These are phyloP conservation scores for Thaleichthys pacificus DNA, from an alignment of 2,797 vertebrate genomes.

Conservation along the genomic window DNA sequence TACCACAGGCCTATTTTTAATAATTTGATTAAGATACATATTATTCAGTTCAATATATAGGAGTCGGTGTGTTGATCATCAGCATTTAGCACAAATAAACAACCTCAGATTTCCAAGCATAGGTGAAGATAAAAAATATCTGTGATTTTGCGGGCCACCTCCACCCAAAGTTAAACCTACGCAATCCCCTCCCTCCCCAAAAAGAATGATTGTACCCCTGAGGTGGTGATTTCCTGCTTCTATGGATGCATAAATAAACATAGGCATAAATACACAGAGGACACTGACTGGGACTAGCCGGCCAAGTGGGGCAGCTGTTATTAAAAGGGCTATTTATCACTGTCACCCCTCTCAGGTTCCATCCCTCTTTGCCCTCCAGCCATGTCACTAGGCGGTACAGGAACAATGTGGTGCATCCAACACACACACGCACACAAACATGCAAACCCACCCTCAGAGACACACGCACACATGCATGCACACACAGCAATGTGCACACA, in stretches of 20 bases:
- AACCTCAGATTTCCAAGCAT: slow-evolving; percentile 18
- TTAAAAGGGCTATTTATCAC: slow-evolving; percentile 88
- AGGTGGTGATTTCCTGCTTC: slow-evolving; percentile 80
- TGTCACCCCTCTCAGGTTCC: slow-evolving; percentile 81
- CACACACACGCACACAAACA: slow-evolving; percentile 26
- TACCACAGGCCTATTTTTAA: too few species aligned
- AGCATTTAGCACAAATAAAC: not conserved
- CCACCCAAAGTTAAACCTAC: slow-evolving; percentile 62
- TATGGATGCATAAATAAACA: slow-evolving; percentile 85
- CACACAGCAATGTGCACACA: slow-evolving; percentile 40
- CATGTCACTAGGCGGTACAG: slow-evolving; percentile 78
- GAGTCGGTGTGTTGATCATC: not conserved
- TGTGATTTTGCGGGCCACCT: slow-evolving; percentile 42
- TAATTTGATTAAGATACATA: too few species aligned
- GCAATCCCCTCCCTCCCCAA: slow-evolving; percentile 45
- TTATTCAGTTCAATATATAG: too few species aligned
- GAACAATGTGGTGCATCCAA: slow-evolving; percentile 82
- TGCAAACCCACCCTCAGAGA: slow-evolving; percentile 13
- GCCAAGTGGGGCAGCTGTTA: slow-evolving; percentile 86
- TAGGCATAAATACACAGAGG: slow-evolving; percentile 84
- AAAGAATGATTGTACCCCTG: slow-evolving; percentile 79
- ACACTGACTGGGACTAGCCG: slow-evolving; percentile 79
- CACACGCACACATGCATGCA: not conserved
- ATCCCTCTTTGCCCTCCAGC: slow-evolving; percentile 80
- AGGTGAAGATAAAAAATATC: slow-evolving; percentile 49